Evolutionary conservation across 23 tunicate genomes (phyloP).

Genomic region (Diplosoma virens): DNA sequence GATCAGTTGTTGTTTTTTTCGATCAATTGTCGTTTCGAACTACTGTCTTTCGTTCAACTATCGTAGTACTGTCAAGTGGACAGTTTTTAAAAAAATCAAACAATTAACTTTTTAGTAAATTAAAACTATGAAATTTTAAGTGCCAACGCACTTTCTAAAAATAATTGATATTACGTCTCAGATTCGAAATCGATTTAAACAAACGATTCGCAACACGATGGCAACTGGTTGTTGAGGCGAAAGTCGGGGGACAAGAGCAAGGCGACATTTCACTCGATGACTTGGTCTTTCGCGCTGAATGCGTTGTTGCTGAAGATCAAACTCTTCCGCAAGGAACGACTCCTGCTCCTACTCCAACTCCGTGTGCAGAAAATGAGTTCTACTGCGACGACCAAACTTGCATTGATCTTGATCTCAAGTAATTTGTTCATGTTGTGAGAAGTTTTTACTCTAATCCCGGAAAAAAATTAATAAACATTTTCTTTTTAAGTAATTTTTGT

Average conservation of each 20-base stretch:
- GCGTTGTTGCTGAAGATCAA: slow-evolving; percentile 48
- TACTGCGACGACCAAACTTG: slow-evolving; percentile 72
- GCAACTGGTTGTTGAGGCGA: slow-evolving; percentile 73
- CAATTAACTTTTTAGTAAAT: too few species aligned
- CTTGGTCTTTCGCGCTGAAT: slow-evolving; percentile 73
- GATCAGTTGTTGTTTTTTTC: too few species aligned
- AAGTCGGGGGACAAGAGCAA: slow-evolving; percentile 60
- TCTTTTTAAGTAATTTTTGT: too few species aligned
- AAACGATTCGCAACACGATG: slow-evolving; percentile 43
- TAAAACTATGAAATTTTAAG: too few species aligned
- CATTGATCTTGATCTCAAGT: slow-evolving; percentile 36
- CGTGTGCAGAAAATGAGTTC: slow-evolving; percentile 66
- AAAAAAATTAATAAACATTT: too few species aligned
- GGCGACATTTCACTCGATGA: slow-evolving; percentile 91
- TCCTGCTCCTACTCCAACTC: slow-evolving; percentile 81
- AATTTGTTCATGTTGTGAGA: too few species aligned
- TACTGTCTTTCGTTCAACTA: too few species aligned
- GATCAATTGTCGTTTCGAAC: too few species aligned
- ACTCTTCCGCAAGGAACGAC: slow-evolving; percentile 79
- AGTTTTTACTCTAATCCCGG: too few species aligned
- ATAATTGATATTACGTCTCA: neutral
- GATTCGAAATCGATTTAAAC: slow-evolving; percentile 55
- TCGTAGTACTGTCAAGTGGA: too few species aligned
- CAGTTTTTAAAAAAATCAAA: too few species aligned
- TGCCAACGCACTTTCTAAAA: too few species aligned